Percentiles rank a stretch among this genome's conserved stretches.
These are phyloP conservation scores for Seladonia tumulorum DNA, from an alignment of 2,888 invertebrate species.

Conservation along the genomic window DNA sequence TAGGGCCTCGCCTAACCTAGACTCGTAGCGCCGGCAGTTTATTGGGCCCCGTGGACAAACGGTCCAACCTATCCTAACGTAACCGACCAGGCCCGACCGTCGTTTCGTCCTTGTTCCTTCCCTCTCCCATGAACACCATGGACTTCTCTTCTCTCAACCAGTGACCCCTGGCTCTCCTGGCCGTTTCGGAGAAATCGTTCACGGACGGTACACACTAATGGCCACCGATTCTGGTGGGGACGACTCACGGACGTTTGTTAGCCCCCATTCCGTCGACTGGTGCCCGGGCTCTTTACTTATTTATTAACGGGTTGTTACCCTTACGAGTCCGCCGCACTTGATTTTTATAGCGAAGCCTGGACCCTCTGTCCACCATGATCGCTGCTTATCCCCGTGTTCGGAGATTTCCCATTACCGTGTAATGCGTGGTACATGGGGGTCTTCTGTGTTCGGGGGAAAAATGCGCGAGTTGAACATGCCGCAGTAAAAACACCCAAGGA, in stretches of 20 bases:
- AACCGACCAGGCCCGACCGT: conserved; percentile 33
- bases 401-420: background rate
- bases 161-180: conserved; percentile 5
- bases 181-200: conserved; percentile 58
- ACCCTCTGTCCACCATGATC: background rate
- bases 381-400: background rate
- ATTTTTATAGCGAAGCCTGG: conserved; percentile 11
- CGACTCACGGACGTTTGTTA: conserved; percentile 47
- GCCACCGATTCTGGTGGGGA: conserved; percentile 23
- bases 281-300: conserved; percentile 44
- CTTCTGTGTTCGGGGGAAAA: background rate
- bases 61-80: conserved; percentile 68
- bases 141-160: background rate
- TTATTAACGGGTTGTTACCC: conserved; percentile 54
- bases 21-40: conserved; percentile 41
- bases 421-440: background rate
- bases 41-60: conserved; percentile 42
- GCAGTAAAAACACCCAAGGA: background rate
- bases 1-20: conserved; percentile 39
- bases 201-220: conserved; percentile 48
- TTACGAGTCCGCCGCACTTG: conserved; percentile 13
- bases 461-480: background rate
- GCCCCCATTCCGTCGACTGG: conserved; percentile 37
- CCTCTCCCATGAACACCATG: background rate
- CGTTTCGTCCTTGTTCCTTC: conserved; percentile 11